A percentile compares a stretch with the other conserved stretches of the same genome.
Conservation (phyloP, 2,888 invertebrate species). For the Drosophila antonietae region DNA sequence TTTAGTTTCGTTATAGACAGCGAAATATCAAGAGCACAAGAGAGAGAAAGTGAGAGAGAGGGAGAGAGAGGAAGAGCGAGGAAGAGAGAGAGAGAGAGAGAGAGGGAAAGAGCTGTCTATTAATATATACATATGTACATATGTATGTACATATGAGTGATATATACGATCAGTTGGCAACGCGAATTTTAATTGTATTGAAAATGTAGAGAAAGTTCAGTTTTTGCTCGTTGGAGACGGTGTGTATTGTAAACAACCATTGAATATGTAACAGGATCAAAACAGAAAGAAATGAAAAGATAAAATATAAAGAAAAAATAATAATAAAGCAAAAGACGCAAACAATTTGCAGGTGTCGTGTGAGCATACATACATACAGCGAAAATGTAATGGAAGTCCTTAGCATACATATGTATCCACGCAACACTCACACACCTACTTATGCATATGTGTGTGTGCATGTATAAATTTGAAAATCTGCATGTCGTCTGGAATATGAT, state of each 20-base stretch:
- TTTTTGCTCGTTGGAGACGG: background rate
- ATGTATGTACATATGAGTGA: background rate
- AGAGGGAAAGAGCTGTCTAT: slow-evolving; percentile 5
- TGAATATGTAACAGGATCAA: background rate
- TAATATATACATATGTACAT: too few relatives aligned
- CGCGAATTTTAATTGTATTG: background rate
- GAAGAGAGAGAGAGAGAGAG: background rate
- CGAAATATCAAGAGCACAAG: background rate
- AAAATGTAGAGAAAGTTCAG: background rate
- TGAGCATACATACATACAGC: background rate
- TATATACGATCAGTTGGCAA: slow-evolving; percentile 6
- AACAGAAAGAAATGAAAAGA: too few relatives aligned
- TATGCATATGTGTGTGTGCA: background rate
- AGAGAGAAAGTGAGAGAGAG: background rate
- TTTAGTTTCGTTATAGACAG: slow-evolving; percentile 23
- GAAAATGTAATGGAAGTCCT: slow-evolving; percentile 18
- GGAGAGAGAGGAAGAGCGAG: background rate
- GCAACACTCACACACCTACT: background rate
- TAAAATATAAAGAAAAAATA: background rate
- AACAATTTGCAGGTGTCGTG: slow-evolving; percentile 18
- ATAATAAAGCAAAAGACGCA: background rate
- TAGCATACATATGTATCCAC: slow-evolving; percentile 1
- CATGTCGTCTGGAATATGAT: slow-evolving; percentile 18
- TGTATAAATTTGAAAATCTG: slow-evolving; percentile 3
- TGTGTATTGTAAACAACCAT: slow-evolving; percentile 14